Conservation (phyloP, 1,140 invertebrate species). For the Megalonaias nervosa region DNA sequence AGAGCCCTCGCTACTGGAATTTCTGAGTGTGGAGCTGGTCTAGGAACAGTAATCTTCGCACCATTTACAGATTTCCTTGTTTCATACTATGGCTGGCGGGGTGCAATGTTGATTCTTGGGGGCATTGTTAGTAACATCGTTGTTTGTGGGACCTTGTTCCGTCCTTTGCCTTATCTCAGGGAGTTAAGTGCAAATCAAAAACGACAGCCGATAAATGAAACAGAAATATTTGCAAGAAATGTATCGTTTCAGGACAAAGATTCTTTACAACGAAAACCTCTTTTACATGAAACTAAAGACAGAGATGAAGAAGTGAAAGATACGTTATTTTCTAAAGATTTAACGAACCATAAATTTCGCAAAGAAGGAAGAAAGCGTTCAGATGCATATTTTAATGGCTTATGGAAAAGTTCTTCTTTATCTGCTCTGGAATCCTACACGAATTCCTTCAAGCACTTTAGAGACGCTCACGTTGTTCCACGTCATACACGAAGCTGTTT, state of each 20-base stretch:
- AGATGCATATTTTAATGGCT: too few species aligned
- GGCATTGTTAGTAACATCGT: slow-evolving; percentile 84
- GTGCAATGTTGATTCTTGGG: slow-evolving; percentile 84
- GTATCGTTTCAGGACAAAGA: background rate
- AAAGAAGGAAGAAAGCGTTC: too few species aligned
- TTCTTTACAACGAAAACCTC: too few species aligned
- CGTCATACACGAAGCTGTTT: too few species aligned
- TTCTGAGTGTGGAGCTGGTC: slow-evolving; percentile 73
- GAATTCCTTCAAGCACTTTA: too few species aligned
- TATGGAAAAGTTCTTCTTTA: too few species aligned
- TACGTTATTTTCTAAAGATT: too few species aligned
- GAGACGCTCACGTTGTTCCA: too few species aligned
- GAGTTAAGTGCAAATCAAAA: background rate
- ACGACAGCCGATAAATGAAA: background rate
- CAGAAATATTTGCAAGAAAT: background rate
- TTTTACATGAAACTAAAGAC: too few species aligned
- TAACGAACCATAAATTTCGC: too few species aligned
- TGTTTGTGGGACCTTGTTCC: slow-evolving; percentile 85
- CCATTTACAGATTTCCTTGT: slow-evolving; percentile 63
- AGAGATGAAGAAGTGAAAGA: too few species aligned
- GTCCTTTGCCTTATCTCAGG: slow-evolving; percentile 75
- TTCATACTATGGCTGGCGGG: slow-evolving; percentile 62
- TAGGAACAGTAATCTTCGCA: slow-evolving; percentile 68
- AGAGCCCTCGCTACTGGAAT: slow-evolving; percentile 92
- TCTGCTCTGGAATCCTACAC: too few species aligned